Percentiles rank a stretch among this genome's conserved stretches.
phyloP scores from a whole-genome alignment of 2,888 invertebrate genomes.

The Drosophila pseudotakahashii region DNA sequence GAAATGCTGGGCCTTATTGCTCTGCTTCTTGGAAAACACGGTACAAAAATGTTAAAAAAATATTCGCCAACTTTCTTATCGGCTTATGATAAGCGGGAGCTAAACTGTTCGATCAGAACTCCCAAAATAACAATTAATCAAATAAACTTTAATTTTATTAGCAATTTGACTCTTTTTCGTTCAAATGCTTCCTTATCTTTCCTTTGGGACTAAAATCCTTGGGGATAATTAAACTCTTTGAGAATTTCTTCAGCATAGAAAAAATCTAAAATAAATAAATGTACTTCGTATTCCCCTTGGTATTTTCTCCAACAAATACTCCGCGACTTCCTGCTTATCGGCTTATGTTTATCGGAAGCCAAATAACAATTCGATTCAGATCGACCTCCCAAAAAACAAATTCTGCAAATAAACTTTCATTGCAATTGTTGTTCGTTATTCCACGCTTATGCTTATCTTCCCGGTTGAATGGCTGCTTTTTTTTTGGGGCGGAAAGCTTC shows the following conservation, averaged over 20 bases:
- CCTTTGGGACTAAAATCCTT: background rate
- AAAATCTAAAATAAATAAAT: slow-evolving; percentile 1
- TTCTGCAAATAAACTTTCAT: slow-evolving; percentile 40
- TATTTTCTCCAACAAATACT: background rate
- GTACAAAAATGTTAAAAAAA: too few relatives aligned
- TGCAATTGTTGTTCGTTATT: slow-evolving; percentile 15
- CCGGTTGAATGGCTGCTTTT: slow-evolving; percentile 29
- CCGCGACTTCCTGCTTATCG: slow-evolving; percentile 2
- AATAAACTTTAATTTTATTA: too few relatives aligned
- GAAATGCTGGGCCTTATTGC: too few relatives aligned
- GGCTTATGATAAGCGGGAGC: too few relatives aligned
- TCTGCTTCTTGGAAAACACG: too few relatives aligned
- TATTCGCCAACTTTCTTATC: too few relatives aligned
- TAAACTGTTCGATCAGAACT: too few relatives aligned
- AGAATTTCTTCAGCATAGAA: background rate
- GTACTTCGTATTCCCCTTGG: slow-evolving; percentile 7
- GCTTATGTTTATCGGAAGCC: slow-evolving; percentile 25
- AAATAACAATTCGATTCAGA: slow-evolving; percentile 11
- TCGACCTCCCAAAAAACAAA: slow-evolving; percentile 8
- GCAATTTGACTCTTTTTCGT: background rate
- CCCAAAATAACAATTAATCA: too few relatives aligned
- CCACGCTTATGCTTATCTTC: slow-evolving; percentile 37
- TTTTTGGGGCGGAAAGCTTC: slow-evolving; percentile 15
- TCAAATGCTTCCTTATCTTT: background rate
- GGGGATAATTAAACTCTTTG: too few relatives aligned